A percentile compares a stretch with the other conserved stretches of the same genome.
These are phyloP conservation scores for Paramacrobiotus metropolitanus DNA, from an alignment of 1,140 invertebrate species.

Conservation along the genomic window DNA sequence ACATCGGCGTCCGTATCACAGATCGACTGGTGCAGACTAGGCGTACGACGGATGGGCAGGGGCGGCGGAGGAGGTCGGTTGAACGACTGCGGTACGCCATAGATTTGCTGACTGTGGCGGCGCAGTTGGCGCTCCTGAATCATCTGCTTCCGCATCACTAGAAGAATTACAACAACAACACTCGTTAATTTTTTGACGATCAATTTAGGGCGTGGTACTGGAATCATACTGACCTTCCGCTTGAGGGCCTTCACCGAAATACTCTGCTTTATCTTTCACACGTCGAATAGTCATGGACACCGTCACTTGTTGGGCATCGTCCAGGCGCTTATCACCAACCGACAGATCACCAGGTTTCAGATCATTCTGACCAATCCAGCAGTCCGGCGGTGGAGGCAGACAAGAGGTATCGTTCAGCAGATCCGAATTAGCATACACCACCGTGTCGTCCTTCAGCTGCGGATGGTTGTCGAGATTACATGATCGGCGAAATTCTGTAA, in stretches of 20 bases:
- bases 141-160: neutral
- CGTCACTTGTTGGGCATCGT: too few relatives aligned
- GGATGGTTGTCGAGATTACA: neutral
- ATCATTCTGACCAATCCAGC: neutral
- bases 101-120: neutral
- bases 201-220: too few relatives aligned
- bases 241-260: neutral
- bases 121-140: neutral
- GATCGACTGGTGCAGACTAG: conserved; percentile 2
- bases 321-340: too few relatives aligned
- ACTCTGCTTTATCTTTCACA: too few relatives aligned
- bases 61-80: conserved; percentile 1
- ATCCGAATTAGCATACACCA: neutral
- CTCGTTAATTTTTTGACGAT: neutral
- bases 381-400: neutral
- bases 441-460: neutral
- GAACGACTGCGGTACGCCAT: neutral
- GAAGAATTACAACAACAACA: neutral
- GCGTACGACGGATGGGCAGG: neutral
- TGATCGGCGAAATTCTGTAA: neutral
- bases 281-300: neutral
- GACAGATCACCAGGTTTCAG: neutral
- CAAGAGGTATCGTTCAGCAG: neutral
- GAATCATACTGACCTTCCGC: neutral
- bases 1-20: neutral